Base-by-base conservation (phyloP, 2,113 vertebrate species). In the Cephalopterus ornatus region DNA sequence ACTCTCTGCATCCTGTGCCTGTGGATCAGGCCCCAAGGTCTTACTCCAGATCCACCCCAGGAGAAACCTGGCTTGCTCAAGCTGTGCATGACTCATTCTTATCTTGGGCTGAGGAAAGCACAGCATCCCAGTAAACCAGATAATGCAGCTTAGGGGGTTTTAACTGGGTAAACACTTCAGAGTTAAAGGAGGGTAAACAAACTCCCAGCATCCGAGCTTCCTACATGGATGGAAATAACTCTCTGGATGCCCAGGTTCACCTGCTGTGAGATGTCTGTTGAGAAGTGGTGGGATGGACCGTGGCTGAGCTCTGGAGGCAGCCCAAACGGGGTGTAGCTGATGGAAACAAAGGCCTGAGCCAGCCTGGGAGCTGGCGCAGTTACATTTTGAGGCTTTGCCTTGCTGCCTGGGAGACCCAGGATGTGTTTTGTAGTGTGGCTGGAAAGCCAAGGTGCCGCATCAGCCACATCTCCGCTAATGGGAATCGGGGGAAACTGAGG, bases 131-230 rank as follows among this genome's bases (percentile, higher is more conserved):
- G 91, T 91, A 95, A 97, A 95, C 84, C 89, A 78, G 95, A 95
- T 97, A 97, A 96, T 96, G 85, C 93, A 94, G 94, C 95, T 97
- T 96, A 95, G 63, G 62, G 70, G 85, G 27, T 91, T 96, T 97
- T 93, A 96, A 67, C 71, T 47, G 88, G 41, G 89, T 97, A 96
- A 95, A 96, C 88, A 85, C 89, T 93, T 95, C 87, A 73, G 95
- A 95, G 80, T 94, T 97, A 93, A 91, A 81, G 77, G 74, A 93
- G 62, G 85, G 89, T 95, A 93, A 97, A 85, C 92, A 78, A 89
- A 93, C 65, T 95, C 67, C 76, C 16, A 47, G 85, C 92, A 62
- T 61, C 59, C 5, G 50, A 95, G 81, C 66, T 94, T 92, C 76
- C 80, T 3, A 0, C 46, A n/a, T 76, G 76, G 71, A 52, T 75